Conservation (phyloP, 2,888 invertebrate species). For the Lasioglossum oenotherae region DNA sequence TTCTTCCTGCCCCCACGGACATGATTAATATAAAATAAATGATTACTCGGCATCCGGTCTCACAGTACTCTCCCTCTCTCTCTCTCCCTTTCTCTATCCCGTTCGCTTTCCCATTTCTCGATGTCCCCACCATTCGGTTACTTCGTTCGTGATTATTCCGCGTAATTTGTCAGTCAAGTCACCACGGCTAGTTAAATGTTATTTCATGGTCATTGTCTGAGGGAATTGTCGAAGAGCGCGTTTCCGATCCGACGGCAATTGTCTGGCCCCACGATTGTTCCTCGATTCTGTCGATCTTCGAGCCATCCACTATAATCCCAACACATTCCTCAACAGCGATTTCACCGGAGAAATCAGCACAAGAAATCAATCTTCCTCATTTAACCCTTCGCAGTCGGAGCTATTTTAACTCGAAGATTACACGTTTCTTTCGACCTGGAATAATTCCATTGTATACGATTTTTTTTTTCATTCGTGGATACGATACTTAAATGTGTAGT, state of each 20-base stretch:
- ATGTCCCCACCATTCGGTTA: slow-evolving; percentile 47
- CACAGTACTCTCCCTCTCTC: slow-evolving; percentile 71
- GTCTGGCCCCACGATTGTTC: slow-evolving; percentile 47
- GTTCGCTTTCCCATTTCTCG: slow-evolving; percentile 39
- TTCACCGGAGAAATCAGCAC: background rate
- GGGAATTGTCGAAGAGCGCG: slow-evolving; percentile 76
- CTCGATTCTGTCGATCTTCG: slow-evolving; percentile 38
- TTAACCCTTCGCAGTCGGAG: background rate
- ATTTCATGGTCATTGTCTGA: slow-evolving; percentile 83
- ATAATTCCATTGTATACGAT: no score
- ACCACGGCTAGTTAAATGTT: slow-evolving; percentile 83
- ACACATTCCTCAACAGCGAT: background rate
- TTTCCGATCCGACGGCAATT: slow-evolving; percentile 65
- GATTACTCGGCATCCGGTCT: slow-evolving; percentile 83
- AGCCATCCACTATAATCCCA: background rate
- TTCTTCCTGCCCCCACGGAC: slow-evolving; percentile 78
- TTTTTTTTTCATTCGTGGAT: no score
- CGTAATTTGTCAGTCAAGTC: slow-evolving; percentile 83
- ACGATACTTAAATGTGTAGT: no score
- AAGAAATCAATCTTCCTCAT: background rate
- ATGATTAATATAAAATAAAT: slow-evolving; percentile 84
- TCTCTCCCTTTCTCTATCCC: background rate
- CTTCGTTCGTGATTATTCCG: slow-evolving; percentile 80
- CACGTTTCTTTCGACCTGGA: no score
- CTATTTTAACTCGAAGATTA: no score